Percentiles rank a stretch among this genome's conserved stretches.
Evolutionary conservation across 2,888 invertebrate species (phyloP).

Genomic region (Malthinus flaveolus): DNA sequence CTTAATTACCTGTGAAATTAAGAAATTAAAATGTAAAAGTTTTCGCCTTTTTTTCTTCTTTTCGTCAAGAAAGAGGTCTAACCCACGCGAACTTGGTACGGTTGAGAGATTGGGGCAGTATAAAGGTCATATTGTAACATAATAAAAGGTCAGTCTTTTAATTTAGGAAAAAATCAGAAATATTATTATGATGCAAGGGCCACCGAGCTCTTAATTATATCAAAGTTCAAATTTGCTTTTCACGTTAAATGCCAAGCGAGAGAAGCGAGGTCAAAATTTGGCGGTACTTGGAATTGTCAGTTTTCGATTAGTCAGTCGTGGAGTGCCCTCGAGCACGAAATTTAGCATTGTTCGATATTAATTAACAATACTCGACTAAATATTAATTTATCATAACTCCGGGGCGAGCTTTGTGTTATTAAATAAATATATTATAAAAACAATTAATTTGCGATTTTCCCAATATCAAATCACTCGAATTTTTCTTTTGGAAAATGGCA

Average conservation of each 20-base stretch:
- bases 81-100: slow-evolving; percentile 15
- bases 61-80: slow-evolving; percentile 2
- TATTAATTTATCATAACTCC: too few relatives aligned
- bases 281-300: too few relatives aligned
- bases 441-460: too few relatives aligned
- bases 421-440: too few relatives aligned
- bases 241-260: slow-evolving; percentile 25
- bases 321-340: too few relatives aligned
- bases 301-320: too few relatives aligned
- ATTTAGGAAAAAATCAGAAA: slow-evolving; percentile 17
- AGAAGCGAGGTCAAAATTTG: not conserved
- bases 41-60: slow-evolving; percentile 13
- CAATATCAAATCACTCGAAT: too few relatives aligned
- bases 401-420: too few relatives aligned
- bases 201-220: slow-evolving; percentile 25
- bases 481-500: too few relatives aligned
- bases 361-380: too few relatives aligned
- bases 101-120: slow-evolving; percentile 15
- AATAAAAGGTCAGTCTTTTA: slow-evolving; percentile 25
- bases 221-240: slow-evolving; percentile 21
- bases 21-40: slow-evolving; percentile 20
- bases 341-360: too few relatives aligned
- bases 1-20: slow-evolving; percentile 29
- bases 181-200: slow-evolving; percentile 24
- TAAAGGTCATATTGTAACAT: slow-evolving; percentile 21